phyloP scores from a whole-genome alignment of 2,113 vertebrate species.

The Otis tarda region DNA sequence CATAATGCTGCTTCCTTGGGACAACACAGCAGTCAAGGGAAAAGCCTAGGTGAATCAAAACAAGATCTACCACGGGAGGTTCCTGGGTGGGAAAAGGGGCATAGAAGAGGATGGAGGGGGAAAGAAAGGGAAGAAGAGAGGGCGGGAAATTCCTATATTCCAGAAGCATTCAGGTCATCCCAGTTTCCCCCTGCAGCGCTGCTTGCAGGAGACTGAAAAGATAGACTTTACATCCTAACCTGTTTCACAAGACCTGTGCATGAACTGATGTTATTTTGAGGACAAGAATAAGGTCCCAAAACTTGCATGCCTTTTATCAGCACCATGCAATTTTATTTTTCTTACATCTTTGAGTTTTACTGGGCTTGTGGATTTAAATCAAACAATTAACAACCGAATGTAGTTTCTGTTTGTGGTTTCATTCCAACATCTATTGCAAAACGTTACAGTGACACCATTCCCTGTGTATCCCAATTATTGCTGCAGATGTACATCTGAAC shows the following conservation, averaged over 20 bases:
- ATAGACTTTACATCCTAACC: not conserved
- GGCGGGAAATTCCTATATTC: not conserved
- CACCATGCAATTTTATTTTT: not conserved
- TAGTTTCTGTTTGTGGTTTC: constrained; percentile 42
- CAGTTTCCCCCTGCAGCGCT: not conserved
- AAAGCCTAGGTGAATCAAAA: not conserved
- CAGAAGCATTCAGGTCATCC: not conserved
- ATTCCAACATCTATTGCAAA: constrained; percentile 13
- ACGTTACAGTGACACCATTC: constrained; percentile 30
- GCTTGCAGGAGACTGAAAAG: not conserved
- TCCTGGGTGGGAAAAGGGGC: not conserved
- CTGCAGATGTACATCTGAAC: constrained; percentile 61
- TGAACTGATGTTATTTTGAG: not conserved
- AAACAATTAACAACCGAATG: constrained; percentile 47
- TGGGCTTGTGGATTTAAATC: constrained; percentile 28
- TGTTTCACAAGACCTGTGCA: not conserved
- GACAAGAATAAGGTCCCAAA: not conserved
- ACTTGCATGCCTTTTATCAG: not conserved
- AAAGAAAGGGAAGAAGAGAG: not conserved
- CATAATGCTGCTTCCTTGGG: not conserved
- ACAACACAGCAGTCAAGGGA: not conserved
- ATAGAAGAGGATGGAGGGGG: not conserved
- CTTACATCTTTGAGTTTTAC: constrained; percentile 1
- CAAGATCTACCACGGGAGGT: not conserved
- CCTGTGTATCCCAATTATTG: constrained; percentile 21